Evolutionary conservation across 2,888 invertebrate genomes (phyloP).

Genomic region (Chaetogeoica ovagalla): DNA sequence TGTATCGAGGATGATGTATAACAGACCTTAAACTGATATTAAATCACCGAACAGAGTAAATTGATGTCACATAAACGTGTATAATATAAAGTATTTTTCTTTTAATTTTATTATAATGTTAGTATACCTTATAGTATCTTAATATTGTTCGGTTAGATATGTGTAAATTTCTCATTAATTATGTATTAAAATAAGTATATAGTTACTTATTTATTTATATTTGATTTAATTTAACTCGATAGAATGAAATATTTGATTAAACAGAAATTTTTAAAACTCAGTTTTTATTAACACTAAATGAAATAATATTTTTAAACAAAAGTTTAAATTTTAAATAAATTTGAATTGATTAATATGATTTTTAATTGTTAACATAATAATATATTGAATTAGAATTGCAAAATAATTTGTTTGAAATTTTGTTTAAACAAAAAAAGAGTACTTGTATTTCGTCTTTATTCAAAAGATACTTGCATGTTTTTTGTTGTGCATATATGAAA

Average conservation of each 20-base stretch:
- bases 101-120: background rate
- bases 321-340: too few relatives aligned
- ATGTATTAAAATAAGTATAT: too few relatives aligned
- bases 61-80: background rate
- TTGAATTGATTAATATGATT: too few relatives aligned
- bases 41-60: background rate
- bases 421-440: background rate
- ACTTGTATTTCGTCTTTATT: background rate
- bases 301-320: too few relatives aligned
- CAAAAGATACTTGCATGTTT: too few relatives aligned
- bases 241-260: background rate
- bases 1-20: background rate
- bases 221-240: background rate
- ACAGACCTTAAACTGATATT: background rate
- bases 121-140: too few relatives aligned
- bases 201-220: background rate
- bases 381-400: background rate
- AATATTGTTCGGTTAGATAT: too few relatives aligned
- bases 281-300: too few relatives aligned
- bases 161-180: too few relatives aligned
- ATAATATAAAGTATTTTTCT: background rate
- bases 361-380: too few relatives aligned
- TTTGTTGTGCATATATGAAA: too few relatives aligned
- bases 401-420: background rate
- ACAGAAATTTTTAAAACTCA: too few relatives aligned